Conservation (phyloP, 2,888 invertebrate genomes). For the Camptogramma bilineatum region DNA sequence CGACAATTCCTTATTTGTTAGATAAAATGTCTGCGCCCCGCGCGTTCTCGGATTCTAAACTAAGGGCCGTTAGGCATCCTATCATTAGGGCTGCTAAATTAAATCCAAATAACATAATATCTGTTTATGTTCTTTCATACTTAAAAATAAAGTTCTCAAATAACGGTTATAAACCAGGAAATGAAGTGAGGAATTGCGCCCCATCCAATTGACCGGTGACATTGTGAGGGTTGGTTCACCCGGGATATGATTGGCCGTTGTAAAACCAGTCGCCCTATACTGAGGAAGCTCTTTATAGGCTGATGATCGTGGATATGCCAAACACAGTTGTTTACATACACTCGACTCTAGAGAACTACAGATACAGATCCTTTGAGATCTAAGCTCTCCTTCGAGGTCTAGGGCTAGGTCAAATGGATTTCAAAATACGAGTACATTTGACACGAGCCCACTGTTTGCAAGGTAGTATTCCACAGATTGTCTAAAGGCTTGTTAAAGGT, state of each 20-base stretch:
- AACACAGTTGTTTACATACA: too few relatives aligned
- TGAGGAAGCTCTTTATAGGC: not conserved
- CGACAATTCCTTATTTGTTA: slow-evolving; percentile 20
- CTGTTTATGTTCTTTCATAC: not conserved
- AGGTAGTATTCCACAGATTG: too few relatives aligned
- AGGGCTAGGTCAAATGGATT: too few relatives aligned
- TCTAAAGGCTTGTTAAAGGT: too few relatives aligned
- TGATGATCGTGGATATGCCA: too few relatives aligned
- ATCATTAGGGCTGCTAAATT: slow-evolving; percentile 14
- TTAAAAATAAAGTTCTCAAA: not conserved
- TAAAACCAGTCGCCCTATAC: not conserved
- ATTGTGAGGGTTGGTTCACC: not conserved
- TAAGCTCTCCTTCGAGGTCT: too few relatives aligned
- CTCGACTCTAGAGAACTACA: too few relatives aligned
- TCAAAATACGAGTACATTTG: too few relatives aligned
- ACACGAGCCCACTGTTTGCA: too few relatives aligned
- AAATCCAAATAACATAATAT: not conserved
- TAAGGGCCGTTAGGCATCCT: slow-evolving; percentile 12
- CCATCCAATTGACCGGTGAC: not conserved
- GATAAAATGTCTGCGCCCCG: slow-evolving; percentile 17
- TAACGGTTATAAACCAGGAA: not conserved
- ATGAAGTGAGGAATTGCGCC: not conserved
- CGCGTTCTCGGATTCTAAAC: slow-evolving; percentile 20
- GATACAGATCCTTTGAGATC: too few relatives aligned
- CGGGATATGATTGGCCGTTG: not conserved